Evolutionary conservation across 1,140 invertebrate species (phyloP).

Genomic region (Batillaria attramentaria): DNA sequence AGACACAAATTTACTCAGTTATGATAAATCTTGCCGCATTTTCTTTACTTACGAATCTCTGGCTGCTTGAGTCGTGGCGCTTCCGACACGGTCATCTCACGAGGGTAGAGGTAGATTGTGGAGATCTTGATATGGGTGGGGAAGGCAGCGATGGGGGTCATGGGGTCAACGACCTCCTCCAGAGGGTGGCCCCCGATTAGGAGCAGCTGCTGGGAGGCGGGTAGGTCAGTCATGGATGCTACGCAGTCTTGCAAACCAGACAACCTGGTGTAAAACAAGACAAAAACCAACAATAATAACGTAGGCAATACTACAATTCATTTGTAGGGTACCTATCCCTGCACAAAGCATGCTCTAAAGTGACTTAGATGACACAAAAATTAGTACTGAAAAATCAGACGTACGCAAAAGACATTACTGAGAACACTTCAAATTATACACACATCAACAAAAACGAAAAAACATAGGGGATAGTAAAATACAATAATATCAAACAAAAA

Average conservation of each 20-base stretch:
- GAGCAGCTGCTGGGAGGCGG: conserved; percentile 79
- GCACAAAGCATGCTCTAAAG: background rate
- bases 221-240: conserved; percentile 87
- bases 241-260: conserved; percentile 84
- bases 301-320: background rate
- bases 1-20: no score
- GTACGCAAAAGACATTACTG: no score
- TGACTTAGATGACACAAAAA: background rate
- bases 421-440: no score
- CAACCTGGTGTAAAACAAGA: conserved; percentile 63
- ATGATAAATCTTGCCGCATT: no score
- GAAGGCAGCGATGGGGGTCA: conserved; percentile 10
- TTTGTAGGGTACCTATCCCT: background rate
- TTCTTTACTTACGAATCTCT: conserved; percentile 34
- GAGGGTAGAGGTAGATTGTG: conserved; percentile 32
- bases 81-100: background rate
- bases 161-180: conserved; percentile 18
- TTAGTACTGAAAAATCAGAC: no score
- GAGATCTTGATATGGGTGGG: conserved; percentile 12
- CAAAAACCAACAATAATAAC: background rate
- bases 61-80: conserved; percentile 15
- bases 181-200: conserved; percentile 12
- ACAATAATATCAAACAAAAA: background rate
- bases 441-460: no score
- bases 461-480: no score